Conservation (phyloP, 1,140 invertebrate genomes). For the Wasmannia auropunctata region DNA sequence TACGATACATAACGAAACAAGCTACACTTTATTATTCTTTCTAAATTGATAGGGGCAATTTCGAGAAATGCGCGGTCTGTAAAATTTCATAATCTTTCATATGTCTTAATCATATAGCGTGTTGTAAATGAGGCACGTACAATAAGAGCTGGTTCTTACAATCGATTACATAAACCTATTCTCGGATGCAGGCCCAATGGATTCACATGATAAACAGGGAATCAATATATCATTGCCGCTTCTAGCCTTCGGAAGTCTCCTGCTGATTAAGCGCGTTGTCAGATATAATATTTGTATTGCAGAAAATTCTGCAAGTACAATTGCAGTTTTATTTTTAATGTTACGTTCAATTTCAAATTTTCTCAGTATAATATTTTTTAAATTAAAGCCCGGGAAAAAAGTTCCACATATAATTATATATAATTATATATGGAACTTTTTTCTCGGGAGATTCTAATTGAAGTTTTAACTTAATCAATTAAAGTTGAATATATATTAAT, state of each 20-base stretch:
- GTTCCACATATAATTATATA: too few relatives aligned
- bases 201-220: constrained; percentile 9
- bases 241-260: not conserved
- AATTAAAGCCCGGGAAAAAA: too few relatives aligned
- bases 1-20: too few relatives aligned
- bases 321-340: not conserved
- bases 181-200: constrained; percentile 5
- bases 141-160: not conserved
- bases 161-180: constrained; percentile 33
- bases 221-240: not conserved
- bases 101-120: not conserved
- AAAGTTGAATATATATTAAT: not conserved
- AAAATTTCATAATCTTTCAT: not conserved
- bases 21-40: too few relatives aligned
- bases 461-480: not conserved
- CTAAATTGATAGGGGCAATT: too few relatives aligned
- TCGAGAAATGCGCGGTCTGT: too few relatives aligned
- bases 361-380: not conserved
- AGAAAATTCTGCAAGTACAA: not conserved
- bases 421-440: too few relatives aligned
- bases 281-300: not conserved
- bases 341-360: not conserved
- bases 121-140: not conserved
- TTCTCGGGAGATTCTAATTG: too few relatives aligned
- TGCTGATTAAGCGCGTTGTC: not conserved